phyloP scores from a whole-genome alignment of 2,797 vertebrate species.

The Gobionotothen gibberifrons region DNA sequence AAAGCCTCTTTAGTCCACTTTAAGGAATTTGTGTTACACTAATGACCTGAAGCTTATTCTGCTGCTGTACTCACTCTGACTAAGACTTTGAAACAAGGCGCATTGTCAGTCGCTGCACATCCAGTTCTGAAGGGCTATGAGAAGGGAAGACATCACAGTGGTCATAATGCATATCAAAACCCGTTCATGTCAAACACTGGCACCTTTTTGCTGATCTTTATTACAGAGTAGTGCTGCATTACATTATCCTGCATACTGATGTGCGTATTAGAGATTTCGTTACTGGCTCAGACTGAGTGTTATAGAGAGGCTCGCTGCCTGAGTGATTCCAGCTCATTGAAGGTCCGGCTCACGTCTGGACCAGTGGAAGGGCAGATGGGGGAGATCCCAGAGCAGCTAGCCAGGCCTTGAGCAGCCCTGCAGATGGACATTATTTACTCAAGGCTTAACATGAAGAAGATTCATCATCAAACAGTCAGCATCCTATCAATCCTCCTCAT shows the following conservation, averaged over 20 bases:
- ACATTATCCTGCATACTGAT: conserved; percentile 8
- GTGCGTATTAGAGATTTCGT: conserved; percentile 16
- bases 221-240: background rate
- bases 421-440: conserved; percentile 56
- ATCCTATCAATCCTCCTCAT: conserved; percentile 18
- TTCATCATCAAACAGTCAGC: conserved; percentile 40
- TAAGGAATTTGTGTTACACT: background rate
- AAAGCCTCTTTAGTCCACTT: background rate
- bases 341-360: conserved; percentile 39
- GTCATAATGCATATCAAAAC: conserved; percentile 15
- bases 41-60: background rate
- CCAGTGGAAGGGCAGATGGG: conserved; percentile 34
- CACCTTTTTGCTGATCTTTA: conserved; percentile 7
- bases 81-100: background rate
- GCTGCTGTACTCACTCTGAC: background rate
- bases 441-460: conserved; percentile 26
- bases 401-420: conserved; percentile 23
- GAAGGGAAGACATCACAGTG: background rate
- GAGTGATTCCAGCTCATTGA: conserved; percentile 45
- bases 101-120: background rate
- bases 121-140: background rate
- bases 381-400: conserved; percentile 36
- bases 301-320: conserved; percentile 15
- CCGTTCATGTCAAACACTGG: conserved; percentile 9
- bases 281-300: conserved; percentile 18